Evolutionary conservation across 1,140 invertebrate genomes (phyloP).

Genomic region (Achatina immaculata): DNA sequence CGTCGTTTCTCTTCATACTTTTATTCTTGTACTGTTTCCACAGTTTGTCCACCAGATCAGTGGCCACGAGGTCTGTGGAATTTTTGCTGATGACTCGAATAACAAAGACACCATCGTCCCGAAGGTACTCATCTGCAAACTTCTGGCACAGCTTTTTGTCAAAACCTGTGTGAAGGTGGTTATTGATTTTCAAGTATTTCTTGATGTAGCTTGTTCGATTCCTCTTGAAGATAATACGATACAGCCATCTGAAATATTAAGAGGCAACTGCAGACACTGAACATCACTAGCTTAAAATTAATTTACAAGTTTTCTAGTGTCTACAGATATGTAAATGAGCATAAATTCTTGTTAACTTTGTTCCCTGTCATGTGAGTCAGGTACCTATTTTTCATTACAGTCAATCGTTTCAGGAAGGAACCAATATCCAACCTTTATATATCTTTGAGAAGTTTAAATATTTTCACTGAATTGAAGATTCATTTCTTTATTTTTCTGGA

Average conservation of each 20-base stretch:
- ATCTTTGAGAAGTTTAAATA: too few species aligned
- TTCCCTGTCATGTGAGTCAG: too few species aligned
- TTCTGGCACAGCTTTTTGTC: constrained; percentile 62
- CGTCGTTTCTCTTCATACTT: constrained; percentile 32
- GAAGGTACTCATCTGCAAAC: constrained; percentile 64
- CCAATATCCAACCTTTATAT: too few species aligned
- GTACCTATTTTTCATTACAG: too few species aligned
- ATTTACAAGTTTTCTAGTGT: too few species aligned
- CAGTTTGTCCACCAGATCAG: constrained; percentile 64
- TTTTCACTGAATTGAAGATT: too few species aligned
- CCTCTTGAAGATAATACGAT: constrained; percentile 54
- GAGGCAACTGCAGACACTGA: too few species aligned
- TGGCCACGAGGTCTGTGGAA: constrained; percentile 65
- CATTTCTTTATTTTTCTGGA: too few species aligned
- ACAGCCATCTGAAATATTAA: constrained; percentile 52
- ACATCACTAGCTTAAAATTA: constrained; percentile 34
- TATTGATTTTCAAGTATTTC: constrained; percentile 63
- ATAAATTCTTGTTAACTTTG: too few species aligned
- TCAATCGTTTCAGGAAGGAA: too few species aligned
- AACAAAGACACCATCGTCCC: constrained; percentile 68
- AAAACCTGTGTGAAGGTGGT: constrained; percentile 48
- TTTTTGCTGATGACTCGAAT: constrained; percentile 66
- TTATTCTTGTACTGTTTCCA: constrained; percentile 64
- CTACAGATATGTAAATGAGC: too few species aligned
- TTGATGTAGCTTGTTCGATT: constrained; percentile 63